phyloP scores from a whole-genome alignment of 2,888 invertebrate species.

The Sturmia bella region DNA sequence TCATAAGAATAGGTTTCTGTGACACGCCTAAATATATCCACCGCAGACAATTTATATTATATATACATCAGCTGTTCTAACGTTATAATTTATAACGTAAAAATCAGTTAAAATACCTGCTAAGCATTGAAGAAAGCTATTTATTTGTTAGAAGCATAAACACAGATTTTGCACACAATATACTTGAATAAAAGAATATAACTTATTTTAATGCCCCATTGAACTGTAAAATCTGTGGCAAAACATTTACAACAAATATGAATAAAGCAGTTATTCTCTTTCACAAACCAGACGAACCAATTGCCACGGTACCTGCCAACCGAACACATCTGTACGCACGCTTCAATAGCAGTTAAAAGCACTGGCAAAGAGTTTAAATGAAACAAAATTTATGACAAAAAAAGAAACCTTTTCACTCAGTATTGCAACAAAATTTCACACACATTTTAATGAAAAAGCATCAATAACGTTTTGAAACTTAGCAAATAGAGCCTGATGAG shows the following conservation, averaged over 20 bases:
- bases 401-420: conserved; percentile 29
- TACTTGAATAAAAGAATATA: neutral
- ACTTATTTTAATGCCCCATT: conserved; percentile 60
- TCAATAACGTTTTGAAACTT: conserved; percentile 32
- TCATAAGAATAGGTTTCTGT: no score
- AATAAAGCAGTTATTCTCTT: conserved; percentile 48
- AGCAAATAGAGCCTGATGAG: neutral
- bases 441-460: neutral
- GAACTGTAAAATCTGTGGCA: conserved; percentile 66
- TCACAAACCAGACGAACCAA: conserved; percentile 33
- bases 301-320: conserved; percentile 13
- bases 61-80: no score
- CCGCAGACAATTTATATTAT: no score
- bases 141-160: no score
- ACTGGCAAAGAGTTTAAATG: conserved; percentile 39
- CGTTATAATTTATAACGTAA: no score
- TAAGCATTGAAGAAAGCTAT: no score
- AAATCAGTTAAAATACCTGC: no score
- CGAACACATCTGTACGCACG: conserved; percentile 3
- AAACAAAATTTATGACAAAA: conserved; percentile 66
- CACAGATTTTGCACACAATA: neutral
- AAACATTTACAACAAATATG: conserved; percentile 63
- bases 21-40: no score
- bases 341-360: conserved; percentile 30
- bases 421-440: conserved; percentile 12